Evolutionary conservation across 2,888 invertebrate species (phyloP), one percentile per base, ranked within the genome.

Genomic region (Trissolcus brochymenae): DNA sequence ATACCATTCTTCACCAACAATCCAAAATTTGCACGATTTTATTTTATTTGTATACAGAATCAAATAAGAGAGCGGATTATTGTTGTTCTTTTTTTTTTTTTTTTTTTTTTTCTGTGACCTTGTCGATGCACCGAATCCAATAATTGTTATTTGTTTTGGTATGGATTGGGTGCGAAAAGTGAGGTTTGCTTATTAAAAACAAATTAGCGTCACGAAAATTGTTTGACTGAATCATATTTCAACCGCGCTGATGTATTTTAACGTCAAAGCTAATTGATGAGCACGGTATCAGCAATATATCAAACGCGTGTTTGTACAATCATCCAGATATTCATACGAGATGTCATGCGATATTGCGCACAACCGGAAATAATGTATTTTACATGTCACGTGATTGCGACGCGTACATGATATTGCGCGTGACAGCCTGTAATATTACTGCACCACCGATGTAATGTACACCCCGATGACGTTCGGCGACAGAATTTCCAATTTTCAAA

Each of bases 291-390:
- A 53, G 41, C 53, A 67, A 68, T 75, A 68, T 75, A 68, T 68
- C 68, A 68, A 62, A 25, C 53, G 41, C 51, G 53, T 66, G 16
- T 29, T 41, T 29, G 55, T 66, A 62, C 46, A 67, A 61, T 60
- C 49, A 16, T 21, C 65, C 17, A 66, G 66, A 73, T 73, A 66
- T 73, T 67, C 68, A 75, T 59, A 57, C 53, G 74, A 75, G 59
- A 68, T 68, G 74, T 75, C 74, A 59, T 62, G 64, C 67, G 57
- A 68, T 68, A 65, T 68, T 68, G 64, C 60, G 46, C 65, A 1
- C 59, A 68, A 64, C 53, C 75, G 75, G 75, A 75, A 75, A 75
- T 75, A 68, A 75, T 75, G 64, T 60, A 75, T 75, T 75, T 68
- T 65, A 75, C 68, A 68, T 75, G 75, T 75, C 75, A 75, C 64